phyloP scores from a whole-genome alignment of 2,113 vertebrate genomes.

The Sprattus sprattus region DNA sequence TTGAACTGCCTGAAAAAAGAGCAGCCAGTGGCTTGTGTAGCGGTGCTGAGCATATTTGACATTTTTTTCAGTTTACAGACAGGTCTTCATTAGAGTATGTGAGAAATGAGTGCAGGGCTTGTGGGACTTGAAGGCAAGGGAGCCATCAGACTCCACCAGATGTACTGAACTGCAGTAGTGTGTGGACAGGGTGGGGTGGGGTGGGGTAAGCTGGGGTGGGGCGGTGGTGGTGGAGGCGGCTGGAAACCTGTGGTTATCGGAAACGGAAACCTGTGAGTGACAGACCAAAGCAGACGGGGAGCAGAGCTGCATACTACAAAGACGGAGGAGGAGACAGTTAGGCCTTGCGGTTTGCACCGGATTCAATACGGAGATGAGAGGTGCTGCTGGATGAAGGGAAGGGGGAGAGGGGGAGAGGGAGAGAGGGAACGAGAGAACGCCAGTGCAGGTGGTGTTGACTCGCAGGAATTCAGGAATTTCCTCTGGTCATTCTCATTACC shows the following conservation, averaged over 20 bases:
- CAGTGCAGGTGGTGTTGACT: slow-evolving; percentile 43
- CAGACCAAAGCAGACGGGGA: slow-evolving; percentile 38
- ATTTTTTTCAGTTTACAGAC: neutral
- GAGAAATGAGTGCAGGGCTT: neutral
- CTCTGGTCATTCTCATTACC: slow-evolving; percentile 28
- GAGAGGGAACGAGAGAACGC: neutral
- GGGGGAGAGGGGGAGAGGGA: neutral
- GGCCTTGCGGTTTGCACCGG: slow-evolving; percentile 44
- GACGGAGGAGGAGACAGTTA: slow-evolving; percentile 43
- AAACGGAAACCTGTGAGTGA: slow-evolving; percentile 45
- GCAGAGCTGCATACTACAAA: slow-evolving; percentile 29
- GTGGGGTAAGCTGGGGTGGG: neutral
- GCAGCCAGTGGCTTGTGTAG: neutral
- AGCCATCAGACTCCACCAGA: slow-evolving; percentile 17
- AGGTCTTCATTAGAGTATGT: neutral
- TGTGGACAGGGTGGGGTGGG: neutral
- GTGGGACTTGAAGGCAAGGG: neutral
- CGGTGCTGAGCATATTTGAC: neutral
- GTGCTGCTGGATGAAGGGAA: slow-evolving; percentile 19
- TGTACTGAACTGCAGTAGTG: neutral
- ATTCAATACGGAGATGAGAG: slow-evolving; percentile 41
- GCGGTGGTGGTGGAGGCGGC: neutral
- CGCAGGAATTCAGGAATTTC: slow-evolving; percentile 42
- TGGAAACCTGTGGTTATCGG: slow-evolving; percentile 31
- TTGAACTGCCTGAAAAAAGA: neutral